phyloP scores from a whole-genome alignment of 2,888 invertebrate genomes.

The Dasysyrphus albostriatus region DNA sequence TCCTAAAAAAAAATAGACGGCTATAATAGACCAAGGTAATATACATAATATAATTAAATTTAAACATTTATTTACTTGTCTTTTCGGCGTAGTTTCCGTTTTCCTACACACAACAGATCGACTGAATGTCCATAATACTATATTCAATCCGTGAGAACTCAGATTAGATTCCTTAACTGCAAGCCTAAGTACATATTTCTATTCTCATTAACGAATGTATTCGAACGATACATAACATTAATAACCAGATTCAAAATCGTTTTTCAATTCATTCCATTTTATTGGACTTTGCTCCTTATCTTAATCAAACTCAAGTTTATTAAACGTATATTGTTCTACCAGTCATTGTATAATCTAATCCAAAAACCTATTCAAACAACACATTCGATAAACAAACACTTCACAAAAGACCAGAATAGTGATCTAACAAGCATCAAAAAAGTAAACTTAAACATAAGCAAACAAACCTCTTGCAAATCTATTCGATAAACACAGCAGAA shows the following conservation, averaged over 20 bases:
- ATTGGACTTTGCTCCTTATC: neutral
- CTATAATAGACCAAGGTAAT: too few species aligned
- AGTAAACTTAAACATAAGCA: conserved; percentile 33
- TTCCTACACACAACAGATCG: too few species aligned
- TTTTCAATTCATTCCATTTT: neutral
- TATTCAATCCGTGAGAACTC: too few species aligned
- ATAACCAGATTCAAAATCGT: too few species aligned
- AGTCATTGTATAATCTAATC: neutral
- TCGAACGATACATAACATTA: neutral
- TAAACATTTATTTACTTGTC: too few species aligned
- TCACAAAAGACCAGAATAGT: neutral
- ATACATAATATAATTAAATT: too few species aligned
- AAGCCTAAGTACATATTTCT: too few species aligned
- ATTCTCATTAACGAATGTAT: neutral
- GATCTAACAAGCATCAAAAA: conserved; percentile 29
- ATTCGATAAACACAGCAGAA: conserved; percentile 26
- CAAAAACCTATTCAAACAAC: conserved; percentile 23
- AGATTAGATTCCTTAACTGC: too few species aligned
- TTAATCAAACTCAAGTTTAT: neutral
- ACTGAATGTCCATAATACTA: too few species aligned
- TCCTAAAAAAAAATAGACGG: too few species aligned
- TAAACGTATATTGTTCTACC: neutral
- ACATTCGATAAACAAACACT: conserved; percentile 16
- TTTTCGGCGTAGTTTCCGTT: too few species aligned
- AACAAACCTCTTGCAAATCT: conserved; percentile 23